A percentile compares a stretch with the other conserved stretches of the same genome.
Evolutionary conservation across 1,140 invertebrate genomes (phyloP).

Genomic region (Palaemon carinicauda): DNA sequence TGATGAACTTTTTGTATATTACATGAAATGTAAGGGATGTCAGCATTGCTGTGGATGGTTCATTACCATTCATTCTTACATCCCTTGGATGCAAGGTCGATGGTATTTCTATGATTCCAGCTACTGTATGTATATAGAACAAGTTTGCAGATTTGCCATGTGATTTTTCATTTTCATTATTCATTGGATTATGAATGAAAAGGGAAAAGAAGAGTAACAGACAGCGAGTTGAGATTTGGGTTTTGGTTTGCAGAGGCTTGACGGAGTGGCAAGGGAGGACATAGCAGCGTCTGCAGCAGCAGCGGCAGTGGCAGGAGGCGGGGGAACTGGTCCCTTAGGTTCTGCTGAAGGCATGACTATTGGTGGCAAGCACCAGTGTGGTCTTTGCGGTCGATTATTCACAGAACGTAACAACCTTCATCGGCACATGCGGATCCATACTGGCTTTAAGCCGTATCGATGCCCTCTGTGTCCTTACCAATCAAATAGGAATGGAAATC

Average conservation of each 20-base stretch:
- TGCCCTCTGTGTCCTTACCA: constrained; percentile 60
- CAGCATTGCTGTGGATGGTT: no score
- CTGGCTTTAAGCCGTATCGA: constrained; percentile 59
- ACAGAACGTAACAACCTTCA: constrained; percentile 55
- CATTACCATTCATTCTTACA: no score
- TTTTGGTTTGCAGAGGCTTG: constrained; percentile 49
- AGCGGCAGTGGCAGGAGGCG: neutral
- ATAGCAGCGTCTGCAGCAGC: neutral
- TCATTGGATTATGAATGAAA: no score
- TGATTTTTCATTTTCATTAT: no score
- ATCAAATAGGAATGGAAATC: constrained; percentile 56
- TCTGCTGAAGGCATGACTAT: neutral
- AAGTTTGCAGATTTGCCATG: no score
- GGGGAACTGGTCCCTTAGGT: neutral
- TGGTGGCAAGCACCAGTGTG: constrained; percentile 33
- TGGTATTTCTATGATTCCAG: no score
- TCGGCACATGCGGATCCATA: constrained; percentile 60
- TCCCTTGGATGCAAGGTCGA: no score
- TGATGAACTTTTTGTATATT: no score
- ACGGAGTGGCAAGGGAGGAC: constrained; percentile 10
- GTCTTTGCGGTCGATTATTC: constrained; percentile 51
- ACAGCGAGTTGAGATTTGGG: constrained; percentile 3
- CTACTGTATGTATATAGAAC: no score
- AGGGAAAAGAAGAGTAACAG: no score
- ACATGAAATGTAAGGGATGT: no score